Percentiles rank a stretch among this genome's conserved stretches.
phyloP scores from a whole-genome alignment of 2,888 invertebrate genomes.

The Drosophila meridiana region DNA sequence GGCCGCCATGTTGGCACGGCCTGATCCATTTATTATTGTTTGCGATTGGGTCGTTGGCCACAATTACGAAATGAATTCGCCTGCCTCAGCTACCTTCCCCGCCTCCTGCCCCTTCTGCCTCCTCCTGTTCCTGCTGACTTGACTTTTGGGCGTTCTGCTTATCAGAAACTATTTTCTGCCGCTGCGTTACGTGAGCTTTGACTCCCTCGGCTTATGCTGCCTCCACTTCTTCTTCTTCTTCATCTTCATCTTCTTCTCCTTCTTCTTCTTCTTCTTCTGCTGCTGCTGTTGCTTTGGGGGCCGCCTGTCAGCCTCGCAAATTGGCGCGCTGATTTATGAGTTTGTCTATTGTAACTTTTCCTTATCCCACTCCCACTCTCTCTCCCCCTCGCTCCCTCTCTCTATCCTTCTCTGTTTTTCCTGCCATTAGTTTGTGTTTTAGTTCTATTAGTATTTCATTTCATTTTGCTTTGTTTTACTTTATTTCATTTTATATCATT shows the following conservation, averaged over 20 bases:
- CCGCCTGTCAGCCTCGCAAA: conserved; percentile 71
- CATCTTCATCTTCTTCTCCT: not conserved
- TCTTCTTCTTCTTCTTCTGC: not conserved
- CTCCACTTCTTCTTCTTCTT: conserved; percentile 14
- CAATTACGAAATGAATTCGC: conserved; percentile 84
- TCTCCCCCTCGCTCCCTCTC: not conserved
- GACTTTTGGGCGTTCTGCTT: conserved; percentile 38
- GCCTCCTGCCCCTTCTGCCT: not conserved
- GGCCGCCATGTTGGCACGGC: conserved; percentile 39
- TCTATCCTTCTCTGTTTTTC: not conserved
- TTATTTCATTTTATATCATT: conserved; percentile 57
- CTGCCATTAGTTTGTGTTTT: conserved; percentile 64
- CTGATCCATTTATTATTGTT: conserved; percentile 65
- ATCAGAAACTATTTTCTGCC: conserved; percentile 47
- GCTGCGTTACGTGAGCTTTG: conserved; percentile 33
- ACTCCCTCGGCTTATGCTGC: conserved; percentile 36
- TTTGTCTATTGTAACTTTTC: conserved; percentile 70
- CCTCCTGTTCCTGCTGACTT: not conserved
- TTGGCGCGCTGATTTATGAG: conserved; percentile 79
- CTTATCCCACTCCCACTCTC: not conserved
- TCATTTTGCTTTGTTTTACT: conserved; percentile 69
- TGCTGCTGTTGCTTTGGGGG: conserved; percentile 36
- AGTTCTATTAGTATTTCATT: conserved; percentile 79
- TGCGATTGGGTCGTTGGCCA: conserved; percentile 76
- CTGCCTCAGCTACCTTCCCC: conserved; percentile 49